A percentile compares a stretch with the other conserved stretches of the same genome.
These are phyloP conservation scores for Rapana venosa DNA, from an alignment of 2,888 invertebrate genomes.

Conservation along the genomic window DNA sequence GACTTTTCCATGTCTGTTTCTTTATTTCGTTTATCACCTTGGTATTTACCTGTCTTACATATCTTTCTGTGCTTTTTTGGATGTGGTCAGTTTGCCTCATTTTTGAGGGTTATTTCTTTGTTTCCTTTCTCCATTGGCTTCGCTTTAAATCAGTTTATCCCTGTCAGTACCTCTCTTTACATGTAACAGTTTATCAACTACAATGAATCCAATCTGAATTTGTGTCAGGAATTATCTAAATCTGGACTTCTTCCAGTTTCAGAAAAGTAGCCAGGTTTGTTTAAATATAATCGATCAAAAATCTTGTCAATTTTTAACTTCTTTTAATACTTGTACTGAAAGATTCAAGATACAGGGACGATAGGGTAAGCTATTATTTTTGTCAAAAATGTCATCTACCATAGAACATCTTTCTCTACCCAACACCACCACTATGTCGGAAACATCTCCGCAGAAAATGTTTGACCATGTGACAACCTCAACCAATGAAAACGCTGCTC, in stretches of 20 bases:
- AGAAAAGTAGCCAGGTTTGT: too few relatives aligned
- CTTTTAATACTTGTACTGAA: not conserved
- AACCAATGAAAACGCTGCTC: not conserved
- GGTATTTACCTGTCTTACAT: too few relatives aligned
- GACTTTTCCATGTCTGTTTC: not conserved
- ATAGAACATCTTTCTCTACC: not conserved
- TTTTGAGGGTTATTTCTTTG: not conserved
- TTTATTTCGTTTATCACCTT: not conserved
- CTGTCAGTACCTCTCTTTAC: not conserved
- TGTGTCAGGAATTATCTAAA: not conserved
- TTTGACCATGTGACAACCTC: not conserved
- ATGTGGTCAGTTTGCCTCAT: not conserved
- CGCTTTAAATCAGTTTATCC: not conserved
- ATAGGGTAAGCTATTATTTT: not conserved
- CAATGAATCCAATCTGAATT: not conserved
- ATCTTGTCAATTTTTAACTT: not conserved
- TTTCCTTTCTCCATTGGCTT: not conserved
- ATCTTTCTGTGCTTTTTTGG: not conserved
- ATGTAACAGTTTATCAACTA: too few relatives aligned
- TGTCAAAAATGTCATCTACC: not conserved
- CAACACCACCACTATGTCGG: not conserved
- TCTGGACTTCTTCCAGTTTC: too few relatives aligned
- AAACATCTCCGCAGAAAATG: not conserved
- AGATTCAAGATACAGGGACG: not conserved
- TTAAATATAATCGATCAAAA: too few relatives aligned